A percentile compares a stretch with the other conserved stretches of the same genome.
phyloP scores from a whole-genome alignment of 2,888 invertebrate species.

The Trachelus tabidus region DNA sequence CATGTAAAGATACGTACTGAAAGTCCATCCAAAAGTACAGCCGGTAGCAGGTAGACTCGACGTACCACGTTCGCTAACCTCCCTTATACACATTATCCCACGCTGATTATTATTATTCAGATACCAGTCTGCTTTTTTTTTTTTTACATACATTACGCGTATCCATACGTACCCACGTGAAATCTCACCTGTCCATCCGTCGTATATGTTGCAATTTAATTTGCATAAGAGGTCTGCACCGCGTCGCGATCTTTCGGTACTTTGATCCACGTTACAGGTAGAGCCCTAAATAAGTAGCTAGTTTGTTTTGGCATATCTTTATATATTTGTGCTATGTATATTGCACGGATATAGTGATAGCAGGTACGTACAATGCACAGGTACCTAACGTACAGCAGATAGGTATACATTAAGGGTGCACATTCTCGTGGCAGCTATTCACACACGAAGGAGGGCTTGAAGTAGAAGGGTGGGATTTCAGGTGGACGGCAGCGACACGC shows the following conservation, averaged over 20 bases:
- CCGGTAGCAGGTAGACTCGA: neutral
- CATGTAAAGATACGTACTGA: neutral
- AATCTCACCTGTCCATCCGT: neutral
- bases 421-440: neutral
- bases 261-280: neutral
- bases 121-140: neutral
- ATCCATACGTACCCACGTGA: neutral
- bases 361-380: neutral
- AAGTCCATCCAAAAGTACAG: neutral
- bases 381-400: neutral
- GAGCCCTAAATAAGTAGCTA: neutral
- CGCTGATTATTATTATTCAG: neutral
- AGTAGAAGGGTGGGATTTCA: neutral
- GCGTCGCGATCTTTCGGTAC: neutral
- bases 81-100: neutral
- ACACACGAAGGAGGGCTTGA: neutral
- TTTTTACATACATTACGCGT: neutral
- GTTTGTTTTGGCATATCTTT: neutral
- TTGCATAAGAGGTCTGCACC: neutral
- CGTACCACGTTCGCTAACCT: neutral
- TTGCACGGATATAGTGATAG: neutral
- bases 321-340: neutral
- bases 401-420: neutral
- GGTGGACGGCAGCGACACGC: slow-evolving; percentile 50
- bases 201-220: neutral